These are phyloP conservation scores for Coelinius sp. DNA, from an alignment of 2,888 invertebrate genomes.

Conservation along the genomic window DNA sequence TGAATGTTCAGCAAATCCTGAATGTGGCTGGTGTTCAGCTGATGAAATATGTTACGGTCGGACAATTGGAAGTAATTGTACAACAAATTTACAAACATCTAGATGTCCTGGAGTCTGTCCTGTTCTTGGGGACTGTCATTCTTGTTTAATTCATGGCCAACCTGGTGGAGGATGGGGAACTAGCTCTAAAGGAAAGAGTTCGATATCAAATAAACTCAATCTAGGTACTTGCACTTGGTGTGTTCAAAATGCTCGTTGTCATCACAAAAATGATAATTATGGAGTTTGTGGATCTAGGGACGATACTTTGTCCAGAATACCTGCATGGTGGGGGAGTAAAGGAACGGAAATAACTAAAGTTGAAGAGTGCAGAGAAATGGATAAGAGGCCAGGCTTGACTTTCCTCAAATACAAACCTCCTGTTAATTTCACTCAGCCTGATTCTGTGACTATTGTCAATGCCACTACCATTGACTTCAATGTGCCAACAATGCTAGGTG, in stretches of 20 bases:
- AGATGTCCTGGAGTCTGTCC: conserved; percentile 92
- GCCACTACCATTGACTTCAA: conserved; percentile 87
- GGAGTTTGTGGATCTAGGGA: conserved; percentile 86
- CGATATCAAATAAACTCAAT: conserved; percentile 84
- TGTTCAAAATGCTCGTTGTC: conserved; percentile 92
- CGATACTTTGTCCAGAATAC: conserved; percentile 85
- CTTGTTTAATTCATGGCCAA: conserved; percentile 87
- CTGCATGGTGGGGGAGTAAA: conserved; percentile 92
- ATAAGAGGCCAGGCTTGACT: conserved; percentile 89
- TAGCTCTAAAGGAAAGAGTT: conserved; percentile 68
- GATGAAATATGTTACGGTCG: conserved; percentile 86
- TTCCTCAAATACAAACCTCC: conserved; percentile 91
- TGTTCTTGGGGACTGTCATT: conserved; percentile 89
- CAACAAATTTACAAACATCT: conserved; percentile 90
- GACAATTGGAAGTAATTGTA: conserved; percentile 89
- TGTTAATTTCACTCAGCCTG: conserved; percentile 89
- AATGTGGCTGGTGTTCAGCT: conserved; percentile 94
- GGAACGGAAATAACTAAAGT: conserved; percentile 83
- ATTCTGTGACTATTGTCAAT: conserved; percentile 88
- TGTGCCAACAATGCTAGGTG: conserved; percentile 78
- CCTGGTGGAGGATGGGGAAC: conserved; percentile 71
- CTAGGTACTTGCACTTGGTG: conserved; percentile 92
- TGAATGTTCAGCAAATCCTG: conserved; percentile 90
- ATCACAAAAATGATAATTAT: conserved; percentile 87
- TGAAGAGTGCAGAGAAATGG: conserved; percentile 83